A percentile compares a stretch with the other conserved stretches of the same genome.
phyloP scores from a whole-genome alignment of 1,140 invertebrate species.

The Drosophila sturtevanti region DNA sequence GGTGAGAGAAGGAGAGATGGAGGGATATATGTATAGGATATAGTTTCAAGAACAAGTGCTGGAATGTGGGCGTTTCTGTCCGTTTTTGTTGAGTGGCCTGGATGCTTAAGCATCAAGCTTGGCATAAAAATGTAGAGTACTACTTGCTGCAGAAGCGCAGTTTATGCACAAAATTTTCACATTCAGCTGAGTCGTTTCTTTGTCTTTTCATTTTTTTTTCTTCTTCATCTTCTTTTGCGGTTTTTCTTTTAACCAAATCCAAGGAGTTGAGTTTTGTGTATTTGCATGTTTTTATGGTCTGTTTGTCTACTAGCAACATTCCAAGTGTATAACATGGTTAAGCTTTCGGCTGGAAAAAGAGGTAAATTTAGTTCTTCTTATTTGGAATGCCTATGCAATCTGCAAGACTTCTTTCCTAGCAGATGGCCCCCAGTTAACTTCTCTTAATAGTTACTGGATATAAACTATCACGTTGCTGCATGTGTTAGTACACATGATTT shows the following conservation, averaged over 20 bases:
- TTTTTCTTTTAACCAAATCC: constrained; percentile 29
- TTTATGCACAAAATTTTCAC: constrained; percentile 73
- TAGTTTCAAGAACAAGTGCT: neutral
- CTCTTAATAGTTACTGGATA: too few species aligned
- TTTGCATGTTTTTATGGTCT: constrained; percentile 54
- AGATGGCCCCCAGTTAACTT: too few species aligned
- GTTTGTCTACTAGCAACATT: constrained; percentile 42
- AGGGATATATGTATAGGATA: neutral
- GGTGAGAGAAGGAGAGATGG: constrained; percentile 35
- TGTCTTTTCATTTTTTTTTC: constrained; percentile 18
- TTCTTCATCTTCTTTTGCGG: neutral
- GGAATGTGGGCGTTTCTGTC: constrained; percentile 37
- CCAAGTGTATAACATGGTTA: too few species aligned
- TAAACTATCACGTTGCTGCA: too few species aligned
- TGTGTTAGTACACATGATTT: too few species aligned
- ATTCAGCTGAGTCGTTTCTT: constrained; percentile 41
- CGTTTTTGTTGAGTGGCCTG: constrained; percentile 42
- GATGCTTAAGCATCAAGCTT: constrained; percentile 35
- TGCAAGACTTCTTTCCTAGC: too few species aligned
- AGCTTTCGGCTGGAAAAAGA: too few species aligned
- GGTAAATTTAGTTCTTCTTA: too few species aligned
- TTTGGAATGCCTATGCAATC: too few species aligned
- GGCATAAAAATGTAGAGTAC: constrained; percentile 32
- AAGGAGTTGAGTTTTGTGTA: constrained; percentile 7
- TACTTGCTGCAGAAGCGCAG: constrained; percentile 60